These are phyloP conservation scores for Myrmecobius fasciatus DNA, from an alignment of 2,113 vertebrate species.

Conservation along the genomic window DNA sequence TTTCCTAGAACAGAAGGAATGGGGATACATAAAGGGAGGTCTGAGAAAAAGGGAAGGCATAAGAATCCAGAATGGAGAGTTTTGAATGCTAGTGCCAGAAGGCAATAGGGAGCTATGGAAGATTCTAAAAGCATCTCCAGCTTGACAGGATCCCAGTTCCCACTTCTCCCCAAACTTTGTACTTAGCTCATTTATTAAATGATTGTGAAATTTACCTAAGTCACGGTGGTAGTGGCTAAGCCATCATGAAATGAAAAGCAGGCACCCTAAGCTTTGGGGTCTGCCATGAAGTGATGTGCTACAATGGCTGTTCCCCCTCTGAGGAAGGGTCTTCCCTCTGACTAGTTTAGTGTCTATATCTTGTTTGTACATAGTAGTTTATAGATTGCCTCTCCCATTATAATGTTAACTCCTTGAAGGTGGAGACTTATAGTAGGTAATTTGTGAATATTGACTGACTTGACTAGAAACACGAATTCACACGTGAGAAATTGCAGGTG, in stretches of 20 bases:
- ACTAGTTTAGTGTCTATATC: not conserved
- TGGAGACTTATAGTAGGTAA: not conserved
- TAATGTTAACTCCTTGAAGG: not conserved
- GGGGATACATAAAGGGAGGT: not conserved
- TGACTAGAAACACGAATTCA: not conserved
- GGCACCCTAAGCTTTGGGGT: not conserved
- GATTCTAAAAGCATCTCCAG: not conserved
- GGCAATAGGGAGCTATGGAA: not conserved
- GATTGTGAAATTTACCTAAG: not conserved
- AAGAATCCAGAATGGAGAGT: not conserved
- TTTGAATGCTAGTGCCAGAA: not conserved
- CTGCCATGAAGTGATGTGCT: not conserved
- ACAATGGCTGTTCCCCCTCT: too few species aligned
- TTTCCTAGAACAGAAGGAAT: not conserved
- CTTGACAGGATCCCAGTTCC: not conserved
- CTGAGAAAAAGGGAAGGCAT: not conserved
- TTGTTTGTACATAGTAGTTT: not conserved
- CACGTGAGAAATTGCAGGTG: not conserved
- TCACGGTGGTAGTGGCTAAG: not conserved
- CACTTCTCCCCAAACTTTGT: not conserved
- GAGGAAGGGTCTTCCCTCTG: not conserved
- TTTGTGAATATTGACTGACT: not conserved
- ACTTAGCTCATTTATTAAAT: not conserved
- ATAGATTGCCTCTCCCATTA: not conserved
- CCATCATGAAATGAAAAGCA: not conserved